These are phyloP conservation scores for Thymallus thymallus DNA, from an alignment of 2,113 vertebrate genomes.

Conservation along the genomic window DNA sequence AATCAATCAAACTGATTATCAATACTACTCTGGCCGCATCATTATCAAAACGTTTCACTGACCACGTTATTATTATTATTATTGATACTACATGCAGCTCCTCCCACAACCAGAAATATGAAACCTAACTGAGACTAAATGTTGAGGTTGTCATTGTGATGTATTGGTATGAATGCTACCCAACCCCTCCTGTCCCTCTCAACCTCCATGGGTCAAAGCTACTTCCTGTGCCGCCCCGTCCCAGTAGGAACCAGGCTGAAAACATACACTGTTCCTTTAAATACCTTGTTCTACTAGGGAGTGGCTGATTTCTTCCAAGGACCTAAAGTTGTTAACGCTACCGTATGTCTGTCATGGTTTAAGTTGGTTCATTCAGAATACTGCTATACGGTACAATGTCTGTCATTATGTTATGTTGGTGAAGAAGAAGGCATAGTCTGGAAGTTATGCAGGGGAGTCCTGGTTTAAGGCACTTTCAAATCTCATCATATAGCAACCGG, in stretches of 20 bases:
- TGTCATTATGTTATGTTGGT: constrained; percentile 72
- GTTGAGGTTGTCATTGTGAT: not conserved
- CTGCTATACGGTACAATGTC: constrained; percentile 64
- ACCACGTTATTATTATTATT: constrained; percentile 26
- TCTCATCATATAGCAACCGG: constrained; percentile 82
- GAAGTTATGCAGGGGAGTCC: constrained; percentile 86
- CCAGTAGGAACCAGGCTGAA: not conserved
- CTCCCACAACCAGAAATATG: not conserved
- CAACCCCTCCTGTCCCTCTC: not conserved
- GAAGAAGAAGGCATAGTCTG: constrained; percentile 77
- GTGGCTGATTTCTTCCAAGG: constrained; percentile 51
- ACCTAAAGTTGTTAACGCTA: constrained; percentile 10
- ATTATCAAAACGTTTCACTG: constrained; percentile 36
- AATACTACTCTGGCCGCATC: constrained; percentile 27
- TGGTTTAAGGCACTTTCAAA: constrained; percentile 76
- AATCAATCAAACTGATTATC: constrained; percentile 31
- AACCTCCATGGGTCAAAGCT: constrained; percentile 40
- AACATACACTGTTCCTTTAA: constrained; percentile 45
- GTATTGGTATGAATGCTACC: not conserved
- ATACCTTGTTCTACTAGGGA: constrained; percentile 58
- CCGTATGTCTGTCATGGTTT: constrained; percentile 11
- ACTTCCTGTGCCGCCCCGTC: not conserved
- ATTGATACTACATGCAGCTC: constrained; percentile 1
- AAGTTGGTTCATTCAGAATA: constrained; percentile 27
- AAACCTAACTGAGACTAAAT: not conserved